Evolutionary conservation across 2,888 invertebrate genomes (phyloP), one percentile per base, ranked within the genome.

Genomic region (Agrotis ipsilon): DNA sequence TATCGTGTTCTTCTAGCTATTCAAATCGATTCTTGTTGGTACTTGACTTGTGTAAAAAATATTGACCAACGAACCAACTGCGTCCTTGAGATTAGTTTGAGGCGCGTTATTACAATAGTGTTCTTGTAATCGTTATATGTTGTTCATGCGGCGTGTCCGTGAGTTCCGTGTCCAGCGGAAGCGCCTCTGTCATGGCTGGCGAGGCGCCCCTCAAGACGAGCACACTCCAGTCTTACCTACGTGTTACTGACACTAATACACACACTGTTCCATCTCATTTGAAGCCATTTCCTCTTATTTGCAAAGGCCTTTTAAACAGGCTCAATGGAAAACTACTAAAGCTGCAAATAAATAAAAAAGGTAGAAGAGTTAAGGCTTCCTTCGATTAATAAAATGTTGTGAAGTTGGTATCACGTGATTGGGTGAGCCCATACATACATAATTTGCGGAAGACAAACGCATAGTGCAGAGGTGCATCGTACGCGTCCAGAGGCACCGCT

Each of bases 141-240:
- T 88, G 84, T 86, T 83, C 78, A 65, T 68, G 59, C 84, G 71
- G 54, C 48, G 72, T 55, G 85, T 51, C 86, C 68, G 88, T 91
- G 82, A 89, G 90, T 90, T 84, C 58, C 82, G 59, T 51, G 65
- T 51, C 80, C 88, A 89, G 80, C 93, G 94, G 93, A 93, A 94
- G 87, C 91, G 90, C 65, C 85, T 87, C 89, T 90, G 92, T 94
- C 94, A 93, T 94, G 94, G 92, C 91, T 92, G 87, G 92, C 88
- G 89, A 89, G 92, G 92, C 94, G 94, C 94, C 94, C 94, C 94
- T 92, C 86, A 88, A 92, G 92, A 90, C 86, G 70, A 86, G 86
- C 86, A 86, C 85, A 81, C 84, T 82, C 82, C 74, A 77, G 52
- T 55, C 69, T 68, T 81, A 81, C 86, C 66, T 79, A 86, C 86